These are phyloP conservation scores for Ophion ellenae DNA, from an alignment of 2,888 invertebrate species.

Conservation along the genomic window DNA sequence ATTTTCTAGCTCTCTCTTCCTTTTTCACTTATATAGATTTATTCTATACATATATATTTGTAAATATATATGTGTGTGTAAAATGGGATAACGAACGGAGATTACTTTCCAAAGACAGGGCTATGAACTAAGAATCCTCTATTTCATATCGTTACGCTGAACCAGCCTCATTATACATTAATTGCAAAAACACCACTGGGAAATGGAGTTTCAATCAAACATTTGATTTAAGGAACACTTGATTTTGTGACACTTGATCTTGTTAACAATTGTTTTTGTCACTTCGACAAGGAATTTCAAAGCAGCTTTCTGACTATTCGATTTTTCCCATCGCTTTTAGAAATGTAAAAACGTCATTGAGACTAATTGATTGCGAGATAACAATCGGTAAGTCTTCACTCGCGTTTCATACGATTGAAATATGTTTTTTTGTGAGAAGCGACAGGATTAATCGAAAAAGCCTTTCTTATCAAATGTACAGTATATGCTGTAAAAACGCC, in stretches of 20 bases:
- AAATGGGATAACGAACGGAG: conserved; percentile 24
- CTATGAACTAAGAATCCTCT: conserved; percentile 30
- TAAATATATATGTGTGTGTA: conserved; percentile 22
- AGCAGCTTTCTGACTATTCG: neutral
- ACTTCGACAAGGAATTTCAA: neutral
- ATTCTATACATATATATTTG: conserved; percentile 24
- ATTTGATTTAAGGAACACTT: neutral
- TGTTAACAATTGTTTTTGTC: conserved; percentile 1
- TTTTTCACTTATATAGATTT: conserved; percentile 34
- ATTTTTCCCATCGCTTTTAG: neutral
- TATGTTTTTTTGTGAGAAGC: neutral
- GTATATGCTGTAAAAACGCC: conserved; percentile 52
- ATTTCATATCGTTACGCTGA: conserved; percentile 32
- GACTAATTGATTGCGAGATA: neutral
- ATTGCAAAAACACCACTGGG: conserved; percentile 37
- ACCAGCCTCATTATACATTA: neutral
- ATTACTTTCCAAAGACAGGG: conserved; percentile 31
- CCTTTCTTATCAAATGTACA: conserved; percentile 11
- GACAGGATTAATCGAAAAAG: neutral
- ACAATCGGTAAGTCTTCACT: conserved; percentile 14
- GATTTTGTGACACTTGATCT: conserved; percentile 11
- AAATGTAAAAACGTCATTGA: conserved; percentile 6
- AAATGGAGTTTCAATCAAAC: conserved; percentile 32
- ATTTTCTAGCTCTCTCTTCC: conserved; percentile 10
- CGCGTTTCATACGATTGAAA: neutral